A percentile compares a stretch with the other conserved stretches of the same genome.
phyloP scores from a whole-genome alignment of 2,888 invertebrate genomes.

The Hydroisotoma schaefferi region DNA sequence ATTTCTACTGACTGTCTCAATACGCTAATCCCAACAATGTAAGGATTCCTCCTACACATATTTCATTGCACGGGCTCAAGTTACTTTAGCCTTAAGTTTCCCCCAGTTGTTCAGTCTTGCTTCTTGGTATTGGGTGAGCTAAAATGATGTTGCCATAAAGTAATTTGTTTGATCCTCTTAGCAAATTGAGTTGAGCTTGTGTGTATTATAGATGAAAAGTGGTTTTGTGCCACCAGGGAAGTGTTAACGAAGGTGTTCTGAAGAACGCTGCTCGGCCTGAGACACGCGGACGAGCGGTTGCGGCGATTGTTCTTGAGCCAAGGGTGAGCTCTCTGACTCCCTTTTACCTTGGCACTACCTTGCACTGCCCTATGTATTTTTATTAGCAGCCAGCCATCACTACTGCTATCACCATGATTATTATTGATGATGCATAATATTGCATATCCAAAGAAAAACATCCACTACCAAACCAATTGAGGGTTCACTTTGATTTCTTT shows the following conservation, averaged over 20 bases:
- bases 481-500: conserved; percentile 9
- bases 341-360: conserved; percentile 22
- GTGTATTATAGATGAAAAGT: conserved; percentile 9
- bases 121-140: no score
- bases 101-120: no score
- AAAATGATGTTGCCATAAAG: no score
- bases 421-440: not conserved
- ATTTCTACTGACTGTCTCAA: no score
- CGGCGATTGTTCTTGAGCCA: not conserved
- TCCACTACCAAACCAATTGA: not conserved
- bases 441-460: not conserved
- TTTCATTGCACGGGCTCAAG: no score
- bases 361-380: conserved; percentile 19
- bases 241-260: conserved; percentile 7
- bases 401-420: not conserved
- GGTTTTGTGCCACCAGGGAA: not conserved
- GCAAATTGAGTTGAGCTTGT: conserved; percentile 15
- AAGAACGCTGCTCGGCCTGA: not conserved
- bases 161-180: conserved; percentile 16
- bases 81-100: no score
- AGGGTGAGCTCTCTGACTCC: not conserved
- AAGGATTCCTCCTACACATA: no score
- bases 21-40: no score
- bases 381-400: no score
- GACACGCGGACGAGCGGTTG: not conserved